Conservation (phyloP, 2,888 invertebrate species). For the Rhagonycha lutea region DNA sequence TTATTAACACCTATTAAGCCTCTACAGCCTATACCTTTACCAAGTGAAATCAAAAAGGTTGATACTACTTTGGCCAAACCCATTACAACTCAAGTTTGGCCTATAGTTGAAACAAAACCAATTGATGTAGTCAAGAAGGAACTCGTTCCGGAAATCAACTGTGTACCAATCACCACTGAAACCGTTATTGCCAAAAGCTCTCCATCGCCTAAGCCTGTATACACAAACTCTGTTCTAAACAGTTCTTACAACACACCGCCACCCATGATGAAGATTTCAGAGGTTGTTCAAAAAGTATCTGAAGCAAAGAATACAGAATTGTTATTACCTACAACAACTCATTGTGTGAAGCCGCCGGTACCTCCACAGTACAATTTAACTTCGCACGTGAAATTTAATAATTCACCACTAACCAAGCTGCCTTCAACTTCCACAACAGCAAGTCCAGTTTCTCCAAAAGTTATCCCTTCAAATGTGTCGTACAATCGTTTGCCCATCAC, state of each 20-base stretch:
- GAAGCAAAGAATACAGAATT: neutral
- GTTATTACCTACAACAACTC: neutral
- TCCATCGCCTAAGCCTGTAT: neutral
- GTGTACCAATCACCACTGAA: neutral
- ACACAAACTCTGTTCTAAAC: neutral
- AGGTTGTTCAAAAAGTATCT: conserved; percentile 1
- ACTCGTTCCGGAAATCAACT: neutral
- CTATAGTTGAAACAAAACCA: neutral
- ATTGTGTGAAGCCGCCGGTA: conserved; percentile 14
- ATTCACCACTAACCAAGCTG: conserved; percentile 13
- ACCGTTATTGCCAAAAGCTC: neutral
- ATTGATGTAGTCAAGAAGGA: neutral
- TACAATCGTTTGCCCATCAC: conserved; percentile 63
- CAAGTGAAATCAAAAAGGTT: conserved; percentile 2
- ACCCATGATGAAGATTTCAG: conserved; percentile 5
- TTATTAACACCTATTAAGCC: conserved; percentile 51
- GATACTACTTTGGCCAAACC: conserved; percentile 6
- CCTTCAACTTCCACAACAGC: conserved; percentile 27
- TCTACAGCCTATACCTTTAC: conserved; percentile 16
- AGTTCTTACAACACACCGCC: conserved; percentile 1
- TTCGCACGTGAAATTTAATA: conserved; percentile 31
- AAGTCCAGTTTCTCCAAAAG: conserved; percentile 23
- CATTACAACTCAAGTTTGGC: neutral
- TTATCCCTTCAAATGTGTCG: conserved; percentile 46
- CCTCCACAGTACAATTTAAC: conserved; percentile 32